These are phyloP conservation scores for Cynodonichthys magdalenae DNA, from an alignment of 2,797 vertebrate genomes.

Conservation along the genomic window DNA sequence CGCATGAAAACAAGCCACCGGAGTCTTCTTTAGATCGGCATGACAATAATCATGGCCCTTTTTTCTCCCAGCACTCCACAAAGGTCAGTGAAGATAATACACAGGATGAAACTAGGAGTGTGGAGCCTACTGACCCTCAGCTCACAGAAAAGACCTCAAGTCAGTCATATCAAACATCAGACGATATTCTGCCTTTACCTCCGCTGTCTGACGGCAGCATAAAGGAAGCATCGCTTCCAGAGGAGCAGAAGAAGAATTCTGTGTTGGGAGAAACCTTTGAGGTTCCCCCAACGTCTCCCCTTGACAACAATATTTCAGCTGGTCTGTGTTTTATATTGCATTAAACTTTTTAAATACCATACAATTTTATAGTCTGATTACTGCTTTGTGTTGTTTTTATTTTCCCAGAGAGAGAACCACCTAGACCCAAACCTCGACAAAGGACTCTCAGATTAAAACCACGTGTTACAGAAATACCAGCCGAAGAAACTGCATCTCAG, in stretches of 20 bases:
- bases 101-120: constrained; percentile 20
- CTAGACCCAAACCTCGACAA: constrained; percentile 82
- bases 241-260: constrained; percentile 11
- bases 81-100: constrained; percentile 31
- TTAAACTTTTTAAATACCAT: background rate
- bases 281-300: constrained; percentile 53
- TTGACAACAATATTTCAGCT: constrained; percentile 30
- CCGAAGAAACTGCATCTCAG: constrained; percentile 50
- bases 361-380: constrained; percentile 1
- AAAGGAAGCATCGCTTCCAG: constrained; percentile 42
- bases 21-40: background rate
- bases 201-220: constrained; percentile 46
- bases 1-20: constrained; percentile 7
- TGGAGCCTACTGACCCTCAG: constrained; percentile 25
- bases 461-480: constrained; percentile 50
- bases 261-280: constrained; percentile 47
- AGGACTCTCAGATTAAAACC: constrained; percentile 68
- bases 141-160: constrained; percentile 26
- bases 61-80: constrained; percentile 33
- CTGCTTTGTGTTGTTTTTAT: constrained; percentile 14
- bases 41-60: constrained; percentile 17
- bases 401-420: constrained; percentile 57
- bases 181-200: constrained; percentile 54
- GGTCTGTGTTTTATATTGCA: constrained; percentile 50
- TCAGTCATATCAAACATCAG: constrained; percentile 52